These are phyloP conservation scores for Natator depressus DNA, from an alignment of 2,113 vertebrate genomes.

Conservation along the genomic window DNA sequence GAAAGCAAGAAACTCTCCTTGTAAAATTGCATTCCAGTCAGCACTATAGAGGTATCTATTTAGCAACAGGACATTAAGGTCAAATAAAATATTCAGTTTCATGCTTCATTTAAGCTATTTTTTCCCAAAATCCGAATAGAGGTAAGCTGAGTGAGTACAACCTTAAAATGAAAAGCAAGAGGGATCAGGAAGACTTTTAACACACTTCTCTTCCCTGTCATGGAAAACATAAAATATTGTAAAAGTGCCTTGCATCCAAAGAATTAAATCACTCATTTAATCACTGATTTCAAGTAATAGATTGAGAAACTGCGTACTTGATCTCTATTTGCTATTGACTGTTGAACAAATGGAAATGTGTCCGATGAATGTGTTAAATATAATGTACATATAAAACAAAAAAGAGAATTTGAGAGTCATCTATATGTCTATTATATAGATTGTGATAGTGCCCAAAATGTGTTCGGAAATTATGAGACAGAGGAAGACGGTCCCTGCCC, in stretches of 20 bases:
- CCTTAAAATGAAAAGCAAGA: conserved; percentile 33
- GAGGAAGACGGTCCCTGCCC: conserved; percentile 19
- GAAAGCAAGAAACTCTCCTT: not conserved
- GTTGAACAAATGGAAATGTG: conserved; percentile 38
- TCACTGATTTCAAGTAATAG: conserved; percentile 11
- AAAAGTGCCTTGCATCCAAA: not conserved
- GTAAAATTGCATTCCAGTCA: conserved; percentile 1
- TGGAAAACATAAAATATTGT: not conserved
- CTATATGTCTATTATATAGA: not conserved
- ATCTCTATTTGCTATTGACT: conserved; percentile 6
- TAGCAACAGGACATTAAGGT: conserved; percentile 53
- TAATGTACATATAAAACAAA: conserved; percentile 37
- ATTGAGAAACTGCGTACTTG: conserved; percentile 29
- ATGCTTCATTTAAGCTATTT: not conserved
- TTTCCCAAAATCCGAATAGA: conserved; percentile 4
- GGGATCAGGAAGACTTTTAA: not conserved
- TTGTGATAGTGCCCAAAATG: conserved; percentile 4
- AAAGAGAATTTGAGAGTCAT: not conserved
- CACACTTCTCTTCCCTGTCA: conserved; percentile 8
- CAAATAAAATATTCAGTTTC: not conserved
- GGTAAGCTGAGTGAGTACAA: conserved; percentile 4
- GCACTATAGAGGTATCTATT: conserved; percentile 37
- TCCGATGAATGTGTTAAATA: conserved; percentile 15
- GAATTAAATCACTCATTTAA: conserved; percentile 10
- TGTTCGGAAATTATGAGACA: conserved; percentile 5